Evolutionary conservation across 2,888 invertebrate genomes (phyloP).

Genomic region (Drosophila meridiana): DNA sequence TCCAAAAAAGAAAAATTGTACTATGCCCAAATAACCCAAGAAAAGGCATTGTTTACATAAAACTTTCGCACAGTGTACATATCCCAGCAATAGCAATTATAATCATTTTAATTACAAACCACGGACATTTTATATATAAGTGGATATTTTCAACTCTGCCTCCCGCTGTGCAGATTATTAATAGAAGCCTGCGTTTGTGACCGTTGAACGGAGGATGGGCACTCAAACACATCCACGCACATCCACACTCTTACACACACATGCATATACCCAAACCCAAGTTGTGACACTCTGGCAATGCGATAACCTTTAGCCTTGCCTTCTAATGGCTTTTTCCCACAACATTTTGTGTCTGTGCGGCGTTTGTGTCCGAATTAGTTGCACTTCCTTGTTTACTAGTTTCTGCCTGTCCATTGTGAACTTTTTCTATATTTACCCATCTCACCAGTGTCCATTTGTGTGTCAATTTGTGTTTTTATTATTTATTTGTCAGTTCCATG

Average conservation of each 20-base stretch:
- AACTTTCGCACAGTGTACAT: slow-evolving; percentile 45
- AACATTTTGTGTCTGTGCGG: slow-evolving; percentile 15
- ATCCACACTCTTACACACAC: neutral
- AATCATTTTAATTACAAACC: slow-evolving; percentile 69
- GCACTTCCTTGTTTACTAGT: slow-evolving; percentile 51
- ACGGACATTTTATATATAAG: slow-evolving; percentile 58
- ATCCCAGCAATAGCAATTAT: slow-evolving; percentile 56
- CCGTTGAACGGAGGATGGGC: slow-evolving; percentile 6
- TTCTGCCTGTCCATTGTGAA: slow-evolving; percentile 36
- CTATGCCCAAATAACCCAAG: neutral
- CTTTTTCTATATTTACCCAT: slow-evolving; percentile 42
- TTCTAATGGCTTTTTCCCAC: slow-evolving; percentile 48
- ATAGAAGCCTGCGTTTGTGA: slow-evolving; percentile 43
- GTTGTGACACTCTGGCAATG: slow-evolving; percentile 34
- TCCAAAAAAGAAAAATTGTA: neutral
- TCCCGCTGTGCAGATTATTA: slow-evolving; percentile 48
- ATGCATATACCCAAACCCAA: slow-evolving; percentile 7
- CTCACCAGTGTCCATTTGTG: slow-evolving; percentile 42
- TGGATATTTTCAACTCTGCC: slow-evolving; percentile 45
- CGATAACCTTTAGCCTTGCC: slow-evolving; percentile 64
- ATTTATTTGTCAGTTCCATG: slow-evolving; percentile 74
- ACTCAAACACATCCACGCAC: neutral
- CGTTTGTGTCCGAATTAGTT: slow-evolving; percentile 23
- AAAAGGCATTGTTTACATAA: neutral
- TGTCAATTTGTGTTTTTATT: slow-evolving; percentile 80